phyloP scores from a whole-genome alignment of 2,113 vertebrate species.

The Passer domesticus region DNA sequence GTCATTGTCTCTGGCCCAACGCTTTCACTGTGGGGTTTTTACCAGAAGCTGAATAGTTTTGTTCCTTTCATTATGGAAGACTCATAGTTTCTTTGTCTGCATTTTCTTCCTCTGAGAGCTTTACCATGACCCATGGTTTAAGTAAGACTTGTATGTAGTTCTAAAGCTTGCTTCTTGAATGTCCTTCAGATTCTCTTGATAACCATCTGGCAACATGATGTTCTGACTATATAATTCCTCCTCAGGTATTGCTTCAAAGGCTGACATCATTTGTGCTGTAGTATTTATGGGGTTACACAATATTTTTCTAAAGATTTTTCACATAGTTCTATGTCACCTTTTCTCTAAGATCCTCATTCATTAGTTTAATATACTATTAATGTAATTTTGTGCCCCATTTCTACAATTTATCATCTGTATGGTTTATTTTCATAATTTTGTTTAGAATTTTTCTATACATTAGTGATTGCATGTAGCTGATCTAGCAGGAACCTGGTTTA shows the following conservation, averaged over 20 bases:
- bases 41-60: not conserved
- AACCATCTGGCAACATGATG: not conserved
- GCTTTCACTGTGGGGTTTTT: rapidly evolving
- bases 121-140: not conserved
- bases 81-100: not conserved
- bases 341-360: not conserved
- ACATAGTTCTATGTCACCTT: not conserved
- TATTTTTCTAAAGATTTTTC: not conserved
- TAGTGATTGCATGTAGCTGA: not conserved
- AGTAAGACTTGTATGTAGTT: not conserved
- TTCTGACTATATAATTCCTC: not conserved
- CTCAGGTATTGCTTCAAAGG: not conserved
- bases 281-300: not conserved
- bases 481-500: not conserved
- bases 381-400: not conserved
- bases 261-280: not conserved
- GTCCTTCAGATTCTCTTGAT: not conserved
- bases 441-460: not conserved
- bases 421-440: not conserved
- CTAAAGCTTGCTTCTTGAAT: not conserved
- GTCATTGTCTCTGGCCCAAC: not conserved
- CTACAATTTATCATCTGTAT: not conserved
- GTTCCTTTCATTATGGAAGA: not conserved
- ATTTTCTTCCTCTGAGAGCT: not conserved
- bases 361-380: not conserved